phyloP scores from a whole-genome alignment of 2,888 invertebrate genomes.

The Galerucella pusilla region DNA sequence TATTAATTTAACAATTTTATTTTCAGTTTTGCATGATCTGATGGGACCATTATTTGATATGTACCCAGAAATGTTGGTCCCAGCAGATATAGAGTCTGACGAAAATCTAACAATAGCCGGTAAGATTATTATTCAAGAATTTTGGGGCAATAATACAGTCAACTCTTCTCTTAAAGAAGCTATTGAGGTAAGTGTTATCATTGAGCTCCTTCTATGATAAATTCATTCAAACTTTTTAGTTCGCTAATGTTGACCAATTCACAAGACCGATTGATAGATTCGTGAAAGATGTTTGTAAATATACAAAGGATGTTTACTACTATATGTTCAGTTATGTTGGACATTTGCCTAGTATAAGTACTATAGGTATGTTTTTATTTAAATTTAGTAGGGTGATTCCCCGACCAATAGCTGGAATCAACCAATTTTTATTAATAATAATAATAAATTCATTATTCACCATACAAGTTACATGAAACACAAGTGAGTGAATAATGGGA shows the following conservation, averaged over 20 bases:
- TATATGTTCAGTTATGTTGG: conserved; percentile 53
- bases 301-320: conserved; percentile 44
- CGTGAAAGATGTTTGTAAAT: conserved; percentile 65
- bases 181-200: not conserved
- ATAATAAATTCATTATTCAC: too few species aligned
- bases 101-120: not conserved
- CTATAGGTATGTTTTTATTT: not conserved
- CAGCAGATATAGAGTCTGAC: not conserved
- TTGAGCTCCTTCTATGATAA: not conserved
- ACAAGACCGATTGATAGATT: conserved; percentile 62
- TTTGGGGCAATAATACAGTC: not conserved
- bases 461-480: too few species aligned
- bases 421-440: too few species aligned
- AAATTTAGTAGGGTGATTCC: too few species aligned
- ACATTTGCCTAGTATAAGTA: not conserved
- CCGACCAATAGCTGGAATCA: too few species aligned
- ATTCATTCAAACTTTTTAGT: conserved; percentile 57
- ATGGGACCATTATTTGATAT: not conserved
- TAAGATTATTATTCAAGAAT: not conserved
- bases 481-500: too few species aligned
- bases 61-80: not conserved
- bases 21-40: not conserved
- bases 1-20: not conserved
- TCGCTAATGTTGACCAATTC: conserved; percentile 62
- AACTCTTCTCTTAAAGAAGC: not conserved